Evolutionary conservation across 1,140 invertebrate species (phyloP).

Genomic region (Drosophila persimilis): DNA sequence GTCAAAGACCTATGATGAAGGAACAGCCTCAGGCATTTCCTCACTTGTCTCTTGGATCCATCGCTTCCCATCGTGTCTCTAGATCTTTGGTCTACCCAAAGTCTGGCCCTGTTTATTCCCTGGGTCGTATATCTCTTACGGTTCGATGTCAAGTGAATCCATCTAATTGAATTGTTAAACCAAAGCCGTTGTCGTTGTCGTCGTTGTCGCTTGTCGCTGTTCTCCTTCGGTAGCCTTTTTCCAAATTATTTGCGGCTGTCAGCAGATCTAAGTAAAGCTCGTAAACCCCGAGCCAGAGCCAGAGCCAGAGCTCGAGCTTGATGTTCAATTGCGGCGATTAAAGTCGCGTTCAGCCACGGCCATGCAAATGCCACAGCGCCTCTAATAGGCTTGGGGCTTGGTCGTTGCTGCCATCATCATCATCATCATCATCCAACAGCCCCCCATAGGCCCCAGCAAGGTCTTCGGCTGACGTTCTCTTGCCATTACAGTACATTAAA

Average conservation of each 20-base stretch:
- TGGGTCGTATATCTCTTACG: constrained; percentile 11
- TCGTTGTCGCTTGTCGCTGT: not conserved
- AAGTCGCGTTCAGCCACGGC: constrained; percentile 48
- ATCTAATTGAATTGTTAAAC: constrained; percentile 72
- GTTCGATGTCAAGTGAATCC: constrained; percentile 25
- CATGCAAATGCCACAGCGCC: constrained; percentile 66
- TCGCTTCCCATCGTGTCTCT: not conserved
- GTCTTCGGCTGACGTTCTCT: constrained; percentile 64
- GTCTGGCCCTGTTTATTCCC: constrained; percentile 16
- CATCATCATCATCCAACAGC: constrained; percentile 5
- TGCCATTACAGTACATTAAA: constrained; percentile 55
- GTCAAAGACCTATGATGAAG: too few relatives aligned
- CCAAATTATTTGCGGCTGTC: constrained; percentile 57
- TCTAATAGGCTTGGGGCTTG: constrained; percentile 70
- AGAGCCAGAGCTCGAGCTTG: constrained; percentile 10
- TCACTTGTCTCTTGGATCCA: not conserved
- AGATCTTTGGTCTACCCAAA: constrained; percentile 19
- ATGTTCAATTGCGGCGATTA: constrained; percentile 69
- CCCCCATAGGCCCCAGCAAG: constrained; percentile 14
- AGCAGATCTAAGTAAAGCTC: constrained; percentile 52
- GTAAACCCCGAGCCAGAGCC: not conserved
- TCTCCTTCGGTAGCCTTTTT: constrained; percentile 36
- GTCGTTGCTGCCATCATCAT: constrained; percentile 27
- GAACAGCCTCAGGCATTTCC: too few relatives aligned
- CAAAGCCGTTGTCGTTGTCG: constrained; percentile 22